Percentiles rank a stretch among this genome's conserved stretches.
Evolutionary conservation across 2,797 vertebrate species (phyloP).

Genomic region (Girardinus metallicus): DNA sequence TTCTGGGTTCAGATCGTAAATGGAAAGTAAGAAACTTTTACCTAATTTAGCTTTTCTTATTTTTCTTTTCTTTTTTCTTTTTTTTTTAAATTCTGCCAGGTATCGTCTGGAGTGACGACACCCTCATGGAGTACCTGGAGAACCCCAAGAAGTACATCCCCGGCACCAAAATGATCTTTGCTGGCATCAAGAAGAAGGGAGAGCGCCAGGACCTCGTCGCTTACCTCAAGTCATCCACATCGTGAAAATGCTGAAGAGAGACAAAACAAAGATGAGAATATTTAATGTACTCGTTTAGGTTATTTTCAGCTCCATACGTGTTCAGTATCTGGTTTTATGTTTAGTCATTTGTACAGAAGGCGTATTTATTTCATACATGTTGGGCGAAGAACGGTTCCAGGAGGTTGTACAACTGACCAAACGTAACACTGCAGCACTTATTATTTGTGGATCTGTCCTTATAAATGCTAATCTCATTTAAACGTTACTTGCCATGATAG

Average conservation of each 20-base stretch:
- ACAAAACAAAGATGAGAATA: conserved; percentile 27
- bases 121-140: conserved; percentile 88
- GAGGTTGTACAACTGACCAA: conserved; percentile 40
- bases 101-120: conserved; percentile 83
- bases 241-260: conserved; percentile 61
- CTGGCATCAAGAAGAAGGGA: conserved; percentile 90
- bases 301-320: conserved; percentile 34
- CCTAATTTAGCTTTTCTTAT: background rate
- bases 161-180: conserved; percentile 90
- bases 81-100: conserved; percentile 57
- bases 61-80: background rate
- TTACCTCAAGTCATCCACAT: conserved; percentile 88
- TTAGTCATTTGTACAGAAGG: conserved; percentile 46
- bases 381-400: conserved; percentile 5
- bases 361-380: conserved; percentile 12
- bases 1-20: background rate
- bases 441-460: conserved; percentile 25
- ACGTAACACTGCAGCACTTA: conserved; percentile 47
- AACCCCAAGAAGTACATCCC: conserved; percentile 93
- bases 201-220: conserved; percentile 85
- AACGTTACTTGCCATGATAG: conserved; percentile 6
- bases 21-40: background rate
- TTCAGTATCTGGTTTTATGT: conserved; percentile 49
- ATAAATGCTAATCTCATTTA: conserved; percentile 23
- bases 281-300: conserved; percentile 56